phyloP scores from a whole-genome alignment of 2,888 invertebrate genomes.

The Lasioglossum calceatum region DNA sequence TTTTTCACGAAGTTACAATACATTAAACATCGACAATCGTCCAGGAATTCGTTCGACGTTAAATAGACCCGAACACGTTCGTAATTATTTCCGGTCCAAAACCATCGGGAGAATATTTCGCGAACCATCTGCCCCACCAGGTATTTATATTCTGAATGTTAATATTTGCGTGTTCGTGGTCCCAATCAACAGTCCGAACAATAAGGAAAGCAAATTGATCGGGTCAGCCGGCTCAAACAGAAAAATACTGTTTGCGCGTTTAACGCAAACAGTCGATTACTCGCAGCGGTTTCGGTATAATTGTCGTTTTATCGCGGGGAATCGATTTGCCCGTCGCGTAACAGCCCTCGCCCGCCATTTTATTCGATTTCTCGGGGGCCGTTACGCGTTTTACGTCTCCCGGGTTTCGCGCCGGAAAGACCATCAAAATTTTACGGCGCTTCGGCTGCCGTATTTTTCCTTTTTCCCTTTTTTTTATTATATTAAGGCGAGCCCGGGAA shows the following conservation, averaged over 20 bases:
- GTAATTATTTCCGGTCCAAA: background rate
- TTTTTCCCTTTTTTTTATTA: conserved; percentile 36
- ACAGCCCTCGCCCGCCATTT: conserved; percentile 27
- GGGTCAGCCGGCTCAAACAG: background rate
- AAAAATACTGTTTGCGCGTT: conserved; percentile 15
- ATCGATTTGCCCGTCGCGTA: conserved; percentile 40
- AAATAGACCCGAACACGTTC: background rate
- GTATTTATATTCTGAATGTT: background rate
- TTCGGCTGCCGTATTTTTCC: conserved; percentile 34
- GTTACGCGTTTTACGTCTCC: conserved; percentile 44
- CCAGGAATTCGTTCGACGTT: background rate
- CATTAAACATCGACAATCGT: no score
- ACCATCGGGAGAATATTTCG: background rate
- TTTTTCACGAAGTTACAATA: no score
- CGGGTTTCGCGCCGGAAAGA: conserved; percentile 40
- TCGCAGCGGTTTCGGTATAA: conserved; percentile 24
- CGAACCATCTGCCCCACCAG: background rate
- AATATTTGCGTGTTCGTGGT: background rate
- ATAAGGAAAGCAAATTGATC: background rate
- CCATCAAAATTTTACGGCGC: conserved; percentile 58
- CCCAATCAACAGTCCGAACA: background rate
- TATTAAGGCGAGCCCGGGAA: conserved; percentile 46
- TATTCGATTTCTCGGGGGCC: conserved; percentile 51
- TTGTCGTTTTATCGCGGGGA: conserved; percentile 38
- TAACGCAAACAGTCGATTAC: conserved; percentile 41